phyloP scores from a whole-genome alignment of 2,797 vertebrate genomes.

The Vultur gryphus region DNA sequence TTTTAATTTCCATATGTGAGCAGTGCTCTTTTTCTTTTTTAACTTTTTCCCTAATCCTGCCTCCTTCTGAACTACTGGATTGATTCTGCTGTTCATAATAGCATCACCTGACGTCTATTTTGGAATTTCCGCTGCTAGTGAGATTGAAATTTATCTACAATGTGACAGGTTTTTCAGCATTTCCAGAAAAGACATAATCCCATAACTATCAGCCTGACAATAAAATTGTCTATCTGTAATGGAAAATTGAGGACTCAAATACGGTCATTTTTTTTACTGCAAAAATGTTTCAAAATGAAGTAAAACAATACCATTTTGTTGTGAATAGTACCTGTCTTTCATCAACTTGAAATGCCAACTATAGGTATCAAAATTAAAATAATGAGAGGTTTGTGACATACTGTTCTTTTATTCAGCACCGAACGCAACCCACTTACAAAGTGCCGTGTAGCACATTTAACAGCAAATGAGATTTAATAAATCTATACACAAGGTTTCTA shows the following conservation, averaged over 20 bases:
- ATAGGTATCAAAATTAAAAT: constrained; percentile 37
- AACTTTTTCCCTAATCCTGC: constrained; percentile 14
- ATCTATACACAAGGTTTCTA: constrained; percentile 10
- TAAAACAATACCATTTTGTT: constrained; percentile 8
- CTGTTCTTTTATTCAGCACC: background rate
- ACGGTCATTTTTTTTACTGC: constrained; percentile 20
- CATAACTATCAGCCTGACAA: constrained; percentile 13
- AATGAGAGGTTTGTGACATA: background rate
- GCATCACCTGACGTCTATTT: constrained; percentile 47
- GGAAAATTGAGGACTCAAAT: constrained; percentile 40
- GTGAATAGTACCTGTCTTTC: background rate
- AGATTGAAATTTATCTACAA: constrained; percentile 51
- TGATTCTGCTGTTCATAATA: constrained; percentile 63
- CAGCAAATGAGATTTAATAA: constrained; percentile 34
- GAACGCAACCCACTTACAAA: constrained; percentile 9
- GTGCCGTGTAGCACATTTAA: background rate
- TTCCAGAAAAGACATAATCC: constrained; percentile 47
- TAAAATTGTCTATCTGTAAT: constrained; percentile 55
- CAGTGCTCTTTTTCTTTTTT: constrained; percentile 6
- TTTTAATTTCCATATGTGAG: constrained; percentile 73
- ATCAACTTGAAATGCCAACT: constrained; percentile 20
- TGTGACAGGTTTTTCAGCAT: constrained; percentile 54
- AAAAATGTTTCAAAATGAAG: constrained; percentile 43
- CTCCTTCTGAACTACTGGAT: constrained; percentile 50
- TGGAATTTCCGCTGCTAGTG: background rate